These are phyloP conservation scores for Anastrepha ludens DNA, from an alignment of 1,140 invertebrate genomes.

Conservation along the genomic window DNA sequence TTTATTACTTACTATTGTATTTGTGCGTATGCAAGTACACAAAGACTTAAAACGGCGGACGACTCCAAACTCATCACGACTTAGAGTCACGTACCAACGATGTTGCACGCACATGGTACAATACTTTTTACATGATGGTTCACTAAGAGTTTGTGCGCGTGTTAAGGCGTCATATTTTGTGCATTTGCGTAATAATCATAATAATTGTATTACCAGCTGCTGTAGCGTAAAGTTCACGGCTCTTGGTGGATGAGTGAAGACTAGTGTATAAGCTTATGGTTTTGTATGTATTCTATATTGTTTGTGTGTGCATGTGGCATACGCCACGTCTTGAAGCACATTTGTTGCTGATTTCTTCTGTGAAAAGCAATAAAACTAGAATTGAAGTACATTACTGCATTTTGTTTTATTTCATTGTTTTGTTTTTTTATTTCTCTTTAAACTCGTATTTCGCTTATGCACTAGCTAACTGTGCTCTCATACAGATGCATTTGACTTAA, in stretches of 20 bases:
- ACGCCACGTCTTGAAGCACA: neutral
- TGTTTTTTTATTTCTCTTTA: neutral
- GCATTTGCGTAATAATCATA: slow-evolving; percentile 47
- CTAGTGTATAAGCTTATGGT: neutral
- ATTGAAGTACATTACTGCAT: neutral
- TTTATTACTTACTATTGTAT: too few relatives aligned
- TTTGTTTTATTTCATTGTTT: too few relatives aligned
- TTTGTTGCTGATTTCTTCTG: neutral
- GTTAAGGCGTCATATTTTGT: neutral
- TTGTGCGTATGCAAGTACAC: neutral
- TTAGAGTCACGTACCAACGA: slow-evolving; percentile 2
- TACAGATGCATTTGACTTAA: neutral
- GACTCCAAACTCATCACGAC: neutral
- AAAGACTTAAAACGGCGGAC: neutral
- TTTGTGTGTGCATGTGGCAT: neutral
- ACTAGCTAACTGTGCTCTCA: neutral
- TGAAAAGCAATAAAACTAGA: neutral
- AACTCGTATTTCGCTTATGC: neutral
- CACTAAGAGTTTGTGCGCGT: neutral
- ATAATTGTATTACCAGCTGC: slow-evolving; percentile 44
- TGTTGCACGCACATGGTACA: neutral
- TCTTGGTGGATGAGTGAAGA: neutral
- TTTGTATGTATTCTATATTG: neutral
- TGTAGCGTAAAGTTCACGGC: slow-evolving; percentile 12
- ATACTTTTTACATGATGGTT: too few relatives aligned